Conservation (phyloP, 1,140 invertebrate genomes). For the Trichonephila inaurata region DNA sequence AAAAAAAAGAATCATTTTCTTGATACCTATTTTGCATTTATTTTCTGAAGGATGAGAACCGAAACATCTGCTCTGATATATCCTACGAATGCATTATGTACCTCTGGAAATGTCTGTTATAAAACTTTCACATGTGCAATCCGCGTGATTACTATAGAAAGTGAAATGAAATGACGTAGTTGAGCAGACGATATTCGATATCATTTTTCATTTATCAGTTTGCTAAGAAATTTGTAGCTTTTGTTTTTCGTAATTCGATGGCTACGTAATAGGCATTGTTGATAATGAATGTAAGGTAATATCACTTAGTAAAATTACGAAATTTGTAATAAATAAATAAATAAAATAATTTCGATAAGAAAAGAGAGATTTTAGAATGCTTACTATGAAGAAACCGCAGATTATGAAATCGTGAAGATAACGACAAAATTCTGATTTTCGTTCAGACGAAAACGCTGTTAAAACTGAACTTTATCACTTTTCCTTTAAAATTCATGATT, state of each 20-base stretch:
- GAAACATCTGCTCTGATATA: not conserved
- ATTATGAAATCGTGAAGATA: not conserved
- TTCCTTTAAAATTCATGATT: too few relatives aligned
- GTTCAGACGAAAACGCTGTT: not conserved
- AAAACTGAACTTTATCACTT: too few relatives aligned
- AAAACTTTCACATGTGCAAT: not conserved
- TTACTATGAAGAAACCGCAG: not conserved
- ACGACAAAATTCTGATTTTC: not conserved
- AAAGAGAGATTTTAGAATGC: not conserved
- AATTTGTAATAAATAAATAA: not conserved
- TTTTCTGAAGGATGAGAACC: not conserved
- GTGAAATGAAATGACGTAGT: slow-evolving; percentile 9
- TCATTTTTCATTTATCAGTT: not conserved
- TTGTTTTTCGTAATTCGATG: not conserved
- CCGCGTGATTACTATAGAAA: slow-evolving; percentile 1
- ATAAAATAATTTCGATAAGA: not conserved
- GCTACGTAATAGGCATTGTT: not conserved
- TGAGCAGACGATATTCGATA: not conserved
- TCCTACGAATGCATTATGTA: not conserved
- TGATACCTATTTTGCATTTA: slow-evolving; percentile 3
- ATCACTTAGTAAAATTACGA: not conserved
- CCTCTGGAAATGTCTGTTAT: not conserved
- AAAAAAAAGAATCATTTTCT: not conserved
- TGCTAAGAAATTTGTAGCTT: not conserved
- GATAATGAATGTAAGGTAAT: not conserved